phyloP scores from a whole-genome alignment of 2,888 invertebrate species.

The Heliconius charithonia region DNA sequence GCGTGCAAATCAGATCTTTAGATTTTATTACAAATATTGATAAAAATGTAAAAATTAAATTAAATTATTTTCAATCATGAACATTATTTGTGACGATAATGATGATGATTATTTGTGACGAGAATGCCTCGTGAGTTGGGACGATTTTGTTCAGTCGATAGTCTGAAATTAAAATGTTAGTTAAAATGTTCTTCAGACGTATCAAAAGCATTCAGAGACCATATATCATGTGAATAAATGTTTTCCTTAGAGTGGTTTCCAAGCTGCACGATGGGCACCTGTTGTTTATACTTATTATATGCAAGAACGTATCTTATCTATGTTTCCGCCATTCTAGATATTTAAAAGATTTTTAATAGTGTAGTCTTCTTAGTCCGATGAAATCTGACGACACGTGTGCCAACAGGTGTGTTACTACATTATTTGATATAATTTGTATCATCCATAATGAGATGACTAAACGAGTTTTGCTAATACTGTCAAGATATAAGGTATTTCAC shows the following conservation, averaged over 20 bases:
- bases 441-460: slow-evolving; percentile 27
- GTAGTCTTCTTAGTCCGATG: neutral
- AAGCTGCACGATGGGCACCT: neutral
- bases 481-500: neutral
- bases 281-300: slow-evolving; percentile 12
- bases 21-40: too few relatives aligned
- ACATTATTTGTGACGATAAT: too few relatives aligned
- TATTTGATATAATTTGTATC: slow-evolving; percentile 34
- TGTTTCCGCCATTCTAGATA: neutral
- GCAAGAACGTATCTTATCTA: neutral
- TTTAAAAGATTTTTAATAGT: slow-evolving; percentile 6
- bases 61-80: neutral
- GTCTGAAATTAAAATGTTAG: slow-evolving; percentile 14
- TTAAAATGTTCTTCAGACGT: neutral
- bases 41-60: neutral
- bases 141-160: neutral
- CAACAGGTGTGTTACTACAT: slow-evolving; percentile 39
- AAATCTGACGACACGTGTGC: slow-evolving; percentile 15
- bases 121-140: neutral
- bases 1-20: too few relatives aligned
- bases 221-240: slow-evolving; percentile 27
- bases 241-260: slow-evolving; percentile 9
- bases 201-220: neutral
- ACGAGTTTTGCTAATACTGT: slow-evolving; percentile 9
- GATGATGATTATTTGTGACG: too few relatives aligned